Percentiles rank a stretch among this genome's conserved stretches.
These are phyloP conservation scores for Circaetus gallicus DNA, from an alignment of 2,113 vertebrate genomes.

Conservation along the genomic window DNA sequence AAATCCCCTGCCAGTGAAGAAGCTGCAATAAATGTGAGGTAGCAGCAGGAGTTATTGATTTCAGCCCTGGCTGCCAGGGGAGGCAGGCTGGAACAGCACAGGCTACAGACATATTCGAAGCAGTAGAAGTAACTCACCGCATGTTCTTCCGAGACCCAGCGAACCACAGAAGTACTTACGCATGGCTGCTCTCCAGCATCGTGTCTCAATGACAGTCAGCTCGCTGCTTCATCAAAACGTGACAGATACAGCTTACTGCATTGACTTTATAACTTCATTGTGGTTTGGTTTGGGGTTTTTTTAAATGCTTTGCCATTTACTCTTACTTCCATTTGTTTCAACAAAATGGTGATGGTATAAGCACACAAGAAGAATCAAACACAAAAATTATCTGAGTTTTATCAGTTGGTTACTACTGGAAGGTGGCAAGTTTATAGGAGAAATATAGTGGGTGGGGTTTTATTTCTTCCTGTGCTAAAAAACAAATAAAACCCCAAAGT, in stretches of 20 bases:
- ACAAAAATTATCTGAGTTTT: background rate
- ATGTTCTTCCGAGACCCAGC: rapidly evolving
- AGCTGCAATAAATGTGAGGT: background rate
- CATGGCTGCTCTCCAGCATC: background rate
- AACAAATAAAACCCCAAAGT: background rate
- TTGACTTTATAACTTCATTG: too few species aligned
- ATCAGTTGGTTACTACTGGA: rapidly evolving
- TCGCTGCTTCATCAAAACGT: background rate
- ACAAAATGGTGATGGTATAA: background rate
- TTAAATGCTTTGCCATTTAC: background rate
- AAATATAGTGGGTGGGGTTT: background rate
- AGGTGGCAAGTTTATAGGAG: background rate
- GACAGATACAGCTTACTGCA: background rate
- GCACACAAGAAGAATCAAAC: background rate
- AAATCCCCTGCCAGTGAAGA: background rate
- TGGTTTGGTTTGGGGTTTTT: background rate
- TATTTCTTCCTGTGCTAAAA: background rate
- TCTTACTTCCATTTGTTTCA: background rate
- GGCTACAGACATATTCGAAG: background rate
- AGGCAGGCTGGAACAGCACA: background rate
- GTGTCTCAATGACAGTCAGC: background rate
- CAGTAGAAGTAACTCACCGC: background rate
- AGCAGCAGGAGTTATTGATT: background rate
- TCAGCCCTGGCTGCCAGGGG: background rate
- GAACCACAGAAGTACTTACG: rapidly evolving